Base-by-base conservation (phyloP, 2,113 vertebrate genomes). In the Notothenia coriiceps region DNA sequence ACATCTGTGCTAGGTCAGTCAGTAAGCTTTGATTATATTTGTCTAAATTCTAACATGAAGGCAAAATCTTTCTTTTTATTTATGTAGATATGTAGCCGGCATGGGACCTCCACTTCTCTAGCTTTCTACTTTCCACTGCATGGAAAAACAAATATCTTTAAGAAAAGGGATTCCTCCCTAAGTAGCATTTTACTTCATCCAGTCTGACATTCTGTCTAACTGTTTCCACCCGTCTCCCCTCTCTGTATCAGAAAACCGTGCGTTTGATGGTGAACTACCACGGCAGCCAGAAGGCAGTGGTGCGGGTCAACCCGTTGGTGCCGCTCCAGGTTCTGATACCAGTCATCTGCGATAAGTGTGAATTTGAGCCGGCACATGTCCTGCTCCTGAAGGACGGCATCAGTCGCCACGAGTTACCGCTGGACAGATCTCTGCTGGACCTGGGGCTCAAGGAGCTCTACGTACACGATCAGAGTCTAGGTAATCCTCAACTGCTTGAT, bases 231-330 rank as follows among this genome's bases (percentile, higher is more conserved):
- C 0, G 47, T 75, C 2, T 40, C 20, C 15, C 2, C 10, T 82
- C 43, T 85, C 29, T 79, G 1, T 61, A 18, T 49, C 93, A 99
- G 98, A 99, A 98, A 89, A 96, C 97, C 0, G 94, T 99, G 74
- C 96, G 97, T 20, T 94, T 99, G 91, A 96, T 99, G 74, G 97
- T 99, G 86, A 99, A 99, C 92, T 99, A 96, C 90, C 95, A 97
- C 80, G 92, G 96, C 73, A 97, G 94, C 0, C 98, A 99, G 91
- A 99, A 99, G 88, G 92, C 98, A 0, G 96, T 99, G 70, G 92
- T 99, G 59, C 96, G 98, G 13, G 98, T 99, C 78, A 99, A 95
- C 90, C 98, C 98, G 0, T 91, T 96, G 35, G 93, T 95, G 17
- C 96, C 98, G 0, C 96, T 99, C 50, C 92, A 90, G 54, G 95